Base-by-base conservation (phyloP, 2,113 vertebrate genomes). In the Dermatemys mawii region DNA sequence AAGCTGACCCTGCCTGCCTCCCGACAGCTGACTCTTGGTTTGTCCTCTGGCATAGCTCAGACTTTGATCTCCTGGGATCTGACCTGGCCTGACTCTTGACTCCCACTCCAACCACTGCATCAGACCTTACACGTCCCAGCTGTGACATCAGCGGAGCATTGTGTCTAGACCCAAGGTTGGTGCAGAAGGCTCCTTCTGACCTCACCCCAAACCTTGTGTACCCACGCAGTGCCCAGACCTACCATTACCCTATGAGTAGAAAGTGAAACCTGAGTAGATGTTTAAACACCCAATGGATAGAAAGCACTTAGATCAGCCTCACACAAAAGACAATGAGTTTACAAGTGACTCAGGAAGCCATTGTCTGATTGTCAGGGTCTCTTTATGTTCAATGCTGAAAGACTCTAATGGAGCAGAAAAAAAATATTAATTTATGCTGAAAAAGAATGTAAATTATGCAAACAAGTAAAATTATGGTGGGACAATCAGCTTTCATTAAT, bases 401-500 rank as follows among this genome's bases (percentile, higher is more conserved):
- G 83, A 83, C 70, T 82, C 14, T 10, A 90, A 90, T 9, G 8
- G 60, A 94, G 63, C 90, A 87, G 81, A 91, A 88, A 93, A n/a
- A 48, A 86, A 76, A 90, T 88, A 82, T 87, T n/a, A 84, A 8
- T 90, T 87, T 78, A 57, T 35, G 35, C 27, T 85, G 22, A 93
- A 94, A 92, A 63, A 89, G 87, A 87, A 32, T 44, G 41, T 67
- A 91, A 82, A 53, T 95, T 91, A 55, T 84, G 90, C 79, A 67
- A 60, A 84, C 81, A 87, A 70, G 50, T 9, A 89, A 84, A 88
- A 80, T 2, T 21, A 51, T 60, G 53, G 22, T 8, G 55, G 60
- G 76, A 80, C 86, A 94, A 89, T 95, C 89, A 85, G 86, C 81
- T 95, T 96, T 78, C 24, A 2, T 79, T 95, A 97, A 91, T 54